Evolutionary conservation across 2,113 vertebrate species (phyloP).

Genomic region (Sialia sialis): DNA sequence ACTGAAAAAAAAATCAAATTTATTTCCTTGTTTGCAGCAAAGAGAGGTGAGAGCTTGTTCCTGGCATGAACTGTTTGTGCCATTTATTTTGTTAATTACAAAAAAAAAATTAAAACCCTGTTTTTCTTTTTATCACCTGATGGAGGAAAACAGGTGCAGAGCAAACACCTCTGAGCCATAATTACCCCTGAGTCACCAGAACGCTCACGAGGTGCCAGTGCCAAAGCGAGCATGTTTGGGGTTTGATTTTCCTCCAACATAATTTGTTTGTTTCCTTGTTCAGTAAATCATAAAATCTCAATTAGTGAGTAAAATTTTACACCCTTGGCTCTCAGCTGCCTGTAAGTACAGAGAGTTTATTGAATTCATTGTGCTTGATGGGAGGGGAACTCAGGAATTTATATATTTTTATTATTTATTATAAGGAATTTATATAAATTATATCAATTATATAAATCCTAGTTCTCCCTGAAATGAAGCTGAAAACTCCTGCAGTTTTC

Average conservation of each 20-base stretch:
- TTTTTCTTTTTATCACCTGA: neutral
- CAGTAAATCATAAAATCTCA: neutral
- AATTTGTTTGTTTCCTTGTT: neutral
- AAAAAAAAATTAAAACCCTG: neutral
- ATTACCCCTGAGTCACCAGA: neutral
- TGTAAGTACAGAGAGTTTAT: rapidly evolving
- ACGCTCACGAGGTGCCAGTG: rapidly evolving
- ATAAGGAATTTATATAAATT: no score
- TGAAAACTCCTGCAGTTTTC: neutral
- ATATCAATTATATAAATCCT: neutral
- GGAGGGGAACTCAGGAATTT: no score
- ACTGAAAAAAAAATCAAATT: neutral
- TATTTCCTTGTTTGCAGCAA: neutral
- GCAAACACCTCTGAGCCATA: neutral
- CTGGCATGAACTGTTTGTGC: neutral
- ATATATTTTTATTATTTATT: no score
- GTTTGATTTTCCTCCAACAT: neutral
- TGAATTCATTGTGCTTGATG: neutral
- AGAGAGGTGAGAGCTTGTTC: neutral
- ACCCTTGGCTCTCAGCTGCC: neutral
- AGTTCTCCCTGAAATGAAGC: neutral
- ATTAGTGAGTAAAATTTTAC: neutral
- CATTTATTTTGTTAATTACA: neutral
- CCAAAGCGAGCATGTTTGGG: neutral
- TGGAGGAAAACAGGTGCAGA: neutral